Base-by-base conservation (phyloP, 1,140 invertebrate species). In the Rhynchophorus ferrugineus region DNA sequence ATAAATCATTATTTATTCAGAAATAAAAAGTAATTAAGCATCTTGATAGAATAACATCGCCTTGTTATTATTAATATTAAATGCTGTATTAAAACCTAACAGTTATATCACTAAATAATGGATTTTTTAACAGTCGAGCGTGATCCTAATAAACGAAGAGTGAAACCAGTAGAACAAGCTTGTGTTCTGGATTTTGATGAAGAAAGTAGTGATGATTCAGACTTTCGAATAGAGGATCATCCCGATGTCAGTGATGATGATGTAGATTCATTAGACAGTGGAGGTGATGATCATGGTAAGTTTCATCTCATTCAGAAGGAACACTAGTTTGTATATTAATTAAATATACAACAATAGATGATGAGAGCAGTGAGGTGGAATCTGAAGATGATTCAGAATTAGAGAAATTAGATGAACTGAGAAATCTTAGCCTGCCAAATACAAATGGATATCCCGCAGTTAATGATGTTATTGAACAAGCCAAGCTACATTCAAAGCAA, bases 121-220 rank as follows among this genome's bases (percentile, higher is more conserved):
- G 17, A 43, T 21, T 49, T 38, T 11, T 44, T 46, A 45, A 1
- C 68, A 90, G 88, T 87, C 65, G 83, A 86, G 64, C 73, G 90
- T 64, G 87, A 89, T 70, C 86, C 86, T 1, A 87, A 86, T 24
- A 93, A 93, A 68, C 73, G 91, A 44, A 79, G 83, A 66, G 88
- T 94, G 1, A 93, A 92, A 64, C 84, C 85, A 37, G 84, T 90
- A 2, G 89, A 89, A 63, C 77, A 71, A 43, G 75, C 85, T 50
- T 83, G 86, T 24, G 75, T 91, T 18, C 68, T 90, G 18, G 83
- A 89, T 69, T 88, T 91, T 69, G 90, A 92, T 73, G 91, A 95
- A 68, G 91, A 95, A 68, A 94, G 91, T 72, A 94, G 91, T 6
- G 91, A 94, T 69, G 93, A 97, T 68, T 94, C 90, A 60, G 93